Evolutionary conservation across 1,140 invertebrate species (phyloP), one percentile per base, ranked within the genome.

Genomic region (Acromyrmex heyeri): DNA sequence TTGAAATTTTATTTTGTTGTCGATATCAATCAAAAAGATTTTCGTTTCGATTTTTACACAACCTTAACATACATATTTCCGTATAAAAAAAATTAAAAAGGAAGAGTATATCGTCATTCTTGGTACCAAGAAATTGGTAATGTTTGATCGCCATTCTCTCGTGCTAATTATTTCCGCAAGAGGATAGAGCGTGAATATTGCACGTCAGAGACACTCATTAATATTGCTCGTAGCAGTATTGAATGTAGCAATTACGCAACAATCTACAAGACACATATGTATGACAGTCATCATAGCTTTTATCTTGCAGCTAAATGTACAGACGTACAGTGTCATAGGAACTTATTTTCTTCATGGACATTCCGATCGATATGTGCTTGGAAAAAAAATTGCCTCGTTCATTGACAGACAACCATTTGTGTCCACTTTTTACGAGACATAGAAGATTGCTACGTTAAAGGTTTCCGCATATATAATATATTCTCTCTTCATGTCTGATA

Each of bases 1-100:
- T 34, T 57, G 8, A 75, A 75, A 65, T 65, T 65, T 65, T 12
- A n/a, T 59, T 72, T 55, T 55, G 4, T 55, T 53, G 24, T 70
- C 1, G 21, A 50, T 48, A 12, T 14, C 18, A 14, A 8, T 3
- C 14, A 50, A 50, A 50, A 14, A 50, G 14, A 50, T 16, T 50
- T 10, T 10, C 2, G 38, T 44, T 44, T 44, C 38, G n/a, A 3
- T 21, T 57, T 7, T 57, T 57, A 2, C 6, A 57, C 12, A 50
- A 16, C 1, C 14, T 1, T 50, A 50, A 50, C 14, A 50, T 50
- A 16, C 7, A 55, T 44, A 44, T 8, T 44, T 44, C 38, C 8
- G 18, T 55, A 55, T n/a, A 55, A 57, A 10, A 62, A 59, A 59
- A 24, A 59, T 24, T 24, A 59, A 3, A 21, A 18, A 59, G 3